These are phyloP conservation scores for Dyspetes luteomarginatus DNA, from an alignment of 2,888 invertebrate species.

Conservation along the genomic window DNA sequence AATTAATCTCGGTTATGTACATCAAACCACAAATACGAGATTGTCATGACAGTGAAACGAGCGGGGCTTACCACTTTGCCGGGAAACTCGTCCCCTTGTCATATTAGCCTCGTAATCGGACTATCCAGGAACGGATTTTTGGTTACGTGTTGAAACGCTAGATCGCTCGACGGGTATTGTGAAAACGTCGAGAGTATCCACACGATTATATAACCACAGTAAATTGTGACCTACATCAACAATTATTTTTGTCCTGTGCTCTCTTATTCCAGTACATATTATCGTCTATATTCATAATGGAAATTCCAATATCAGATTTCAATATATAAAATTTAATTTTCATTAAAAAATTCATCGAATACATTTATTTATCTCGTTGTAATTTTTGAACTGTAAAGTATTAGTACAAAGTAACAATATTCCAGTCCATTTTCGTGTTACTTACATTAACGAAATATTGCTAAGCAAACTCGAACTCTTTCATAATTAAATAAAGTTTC, in stretches of 20 bases:
- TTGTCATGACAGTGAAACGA: conserved; percentile 36
- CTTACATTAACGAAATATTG: too few species aligned
- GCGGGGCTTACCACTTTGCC: conserved; percentile 50
- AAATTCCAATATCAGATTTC: background rate
- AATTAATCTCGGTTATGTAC: conserved; percentile 62
- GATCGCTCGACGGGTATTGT: conserved; percentile 3
- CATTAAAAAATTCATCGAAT: too few species aligned
- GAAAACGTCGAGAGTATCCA: conserved; percentile 9
- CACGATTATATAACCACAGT: conserved; percentile 27
- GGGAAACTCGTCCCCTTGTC: conserved; percentile 42
- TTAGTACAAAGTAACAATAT: too few species aligned
- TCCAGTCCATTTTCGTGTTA: too few species aligned
- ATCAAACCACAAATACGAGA: conserved; percentile 57
- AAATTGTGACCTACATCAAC: background rate
- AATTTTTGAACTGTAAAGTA: too few species aligned
- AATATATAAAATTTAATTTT: background rate
- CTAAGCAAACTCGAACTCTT: too few species aligned
- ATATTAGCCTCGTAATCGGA: conserved; percentile 41
- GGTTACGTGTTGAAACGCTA: conserved; percentile 37
- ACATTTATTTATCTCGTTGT: too few species aligned
- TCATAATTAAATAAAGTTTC: too few species aligned
- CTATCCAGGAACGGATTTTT: conserved; percentile 23
- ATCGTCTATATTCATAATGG: background rate
- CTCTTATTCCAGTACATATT: background rate
- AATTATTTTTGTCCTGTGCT: conserved; percentile 9